Evolutionary conservation across 2,113 vertebrate species (phyloP).

Genomic region (Pteropus alecto): DNA sequence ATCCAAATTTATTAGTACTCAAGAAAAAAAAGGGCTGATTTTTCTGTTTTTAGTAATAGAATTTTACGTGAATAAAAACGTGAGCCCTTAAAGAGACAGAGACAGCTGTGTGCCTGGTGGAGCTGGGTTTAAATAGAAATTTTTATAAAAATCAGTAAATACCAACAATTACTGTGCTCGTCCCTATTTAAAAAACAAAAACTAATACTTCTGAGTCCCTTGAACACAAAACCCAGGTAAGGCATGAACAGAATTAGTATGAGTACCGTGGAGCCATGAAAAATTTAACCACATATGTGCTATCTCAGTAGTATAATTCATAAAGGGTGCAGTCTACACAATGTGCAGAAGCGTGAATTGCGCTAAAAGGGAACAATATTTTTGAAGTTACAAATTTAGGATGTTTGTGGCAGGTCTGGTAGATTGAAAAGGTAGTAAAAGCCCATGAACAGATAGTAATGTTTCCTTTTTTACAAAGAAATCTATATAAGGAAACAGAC

Average conservation of each 20-base stretch:
- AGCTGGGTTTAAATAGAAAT: background rate
- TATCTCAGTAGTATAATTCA: background rate
- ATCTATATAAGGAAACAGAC: constrained; percentile 36
- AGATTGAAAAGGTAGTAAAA: constrained; percentile 53
- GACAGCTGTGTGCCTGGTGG: background rate
- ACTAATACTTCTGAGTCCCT: background rate
- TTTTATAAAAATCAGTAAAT: constrained; percentile 23
- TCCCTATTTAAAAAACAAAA: background rate
- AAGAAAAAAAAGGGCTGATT: background rate
- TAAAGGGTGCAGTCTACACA: background rate
- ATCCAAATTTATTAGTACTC: background rate
- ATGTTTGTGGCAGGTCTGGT: constrained; percentile 9
- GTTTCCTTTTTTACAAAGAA: constrained; percentile 58
- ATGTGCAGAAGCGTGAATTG: background rate
- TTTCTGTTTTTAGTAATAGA: constrained; percentile 15
- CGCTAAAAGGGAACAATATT: background rate
- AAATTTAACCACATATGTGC: background rate
- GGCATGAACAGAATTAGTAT: background rate
- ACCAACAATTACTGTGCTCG: background rate
- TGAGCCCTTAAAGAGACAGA: background rate
- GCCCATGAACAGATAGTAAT: background rate
- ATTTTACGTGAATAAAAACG: constrained; percentile 2
- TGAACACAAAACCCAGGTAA: background rate
- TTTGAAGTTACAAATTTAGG: constrained; percentile 42
- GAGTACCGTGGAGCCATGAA: rapidly evolving